Conservation (phyloP, 2,888 invertebrate species). For the Macrophya alboannulata region DNA sequence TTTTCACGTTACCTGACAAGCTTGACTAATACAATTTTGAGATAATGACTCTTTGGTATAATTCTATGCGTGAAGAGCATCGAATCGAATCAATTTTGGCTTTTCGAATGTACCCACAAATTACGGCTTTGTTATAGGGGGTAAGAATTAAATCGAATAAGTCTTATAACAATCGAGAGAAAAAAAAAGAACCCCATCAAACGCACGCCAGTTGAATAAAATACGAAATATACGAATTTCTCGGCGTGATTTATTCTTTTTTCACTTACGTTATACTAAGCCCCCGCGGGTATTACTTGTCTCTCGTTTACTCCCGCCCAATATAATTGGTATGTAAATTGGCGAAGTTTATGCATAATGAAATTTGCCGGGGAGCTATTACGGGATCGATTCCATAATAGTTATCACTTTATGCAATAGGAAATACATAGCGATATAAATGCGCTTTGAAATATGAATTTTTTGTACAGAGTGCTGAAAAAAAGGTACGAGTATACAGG, state of each 20-base stretch:
- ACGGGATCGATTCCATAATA: slow-evolving; percentile 16
- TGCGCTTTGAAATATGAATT: not conserved
- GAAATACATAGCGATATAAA: not conserved
- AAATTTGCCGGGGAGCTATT: slow-evolving; percentile 27
- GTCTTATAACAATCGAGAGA: not conserved
- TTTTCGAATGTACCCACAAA: slow-evolving; percentile 30
- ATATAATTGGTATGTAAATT: slow-evolving; percentile 46
- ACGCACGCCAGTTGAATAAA: not conserved
- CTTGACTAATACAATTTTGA: slow-evolving; percentile 36
- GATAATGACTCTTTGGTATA: slow-evolving; percentile 31
- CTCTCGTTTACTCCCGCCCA: slow-evolving; percentile 23
- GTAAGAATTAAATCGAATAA: not conserved
- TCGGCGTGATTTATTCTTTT: slow-evolving; percentile 20
- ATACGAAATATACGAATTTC: slow-evolving; percentile 11
- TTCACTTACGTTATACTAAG: not conserved
- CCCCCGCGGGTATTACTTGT: not conserved
- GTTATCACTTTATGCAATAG: slow-evolving; percentile 16
- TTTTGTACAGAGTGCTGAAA: no score
- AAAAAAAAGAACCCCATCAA: no score
- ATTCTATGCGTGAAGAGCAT: slow-evolving; percentile 7
- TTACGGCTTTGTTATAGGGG: not conserved
- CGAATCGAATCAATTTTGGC: slow-evolving; percentile 30
- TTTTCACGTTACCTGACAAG: slow-evolving; percentile 22
- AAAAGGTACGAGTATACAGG: no score
- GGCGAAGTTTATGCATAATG: slow-evolving; percentile 21